A percentile compares a stretch with the other conserved stretches of the same genome.
Conservation (phyloP, 2,888 invertebrate genomes). For the Nomada fabriciana region DNA sequence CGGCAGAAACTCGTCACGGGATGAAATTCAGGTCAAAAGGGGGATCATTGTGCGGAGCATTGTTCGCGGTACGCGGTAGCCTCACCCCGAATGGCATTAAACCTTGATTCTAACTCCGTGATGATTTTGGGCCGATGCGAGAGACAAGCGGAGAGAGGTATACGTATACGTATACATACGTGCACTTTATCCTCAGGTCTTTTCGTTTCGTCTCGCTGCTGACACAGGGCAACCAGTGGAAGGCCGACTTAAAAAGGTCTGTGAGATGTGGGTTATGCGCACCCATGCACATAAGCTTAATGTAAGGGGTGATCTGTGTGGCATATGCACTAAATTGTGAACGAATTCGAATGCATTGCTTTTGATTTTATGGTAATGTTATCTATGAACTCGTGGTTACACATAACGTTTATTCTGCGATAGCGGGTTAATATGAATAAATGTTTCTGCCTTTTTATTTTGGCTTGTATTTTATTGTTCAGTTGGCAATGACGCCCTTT, state of each 20-base stretch:
- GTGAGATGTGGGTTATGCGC: conserved; percentile 70
- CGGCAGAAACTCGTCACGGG: conserved; percentile 67
- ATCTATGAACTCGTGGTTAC: too few species aligned
- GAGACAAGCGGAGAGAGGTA: neutral
- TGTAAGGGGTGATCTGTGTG: conserved; percentile 45
- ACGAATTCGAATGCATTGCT: too few species aligned
- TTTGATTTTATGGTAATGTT: too few species aligned
- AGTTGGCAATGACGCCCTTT: too few species aligned
- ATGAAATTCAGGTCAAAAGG: conserved; percentile 68
- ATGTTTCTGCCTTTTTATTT: too few species aligned
- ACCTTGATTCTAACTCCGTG: conserved; percentile 77
- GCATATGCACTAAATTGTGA: neutral
- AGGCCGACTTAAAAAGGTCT: conserved; percentile 66
- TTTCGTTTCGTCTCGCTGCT: conserved; percentile 17
- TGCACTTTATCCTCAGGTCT: conserved; percentile 16
- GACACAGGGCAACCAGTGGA: conserved; percentile 46
- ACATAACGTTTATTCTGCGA: too few species aligned
- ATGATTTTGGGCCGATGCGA: conserved; percentile 69
- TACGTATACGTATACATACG: neutral
- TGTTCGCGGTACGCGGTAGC: conserved; percentile 67
- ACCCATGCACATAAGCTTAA: conserved; percentile 21
- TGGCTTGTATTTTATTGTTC: too few species aligned
- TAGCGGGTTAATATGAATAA: too few species aligned
- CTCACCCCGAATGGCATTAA: conserved; percentile 69
- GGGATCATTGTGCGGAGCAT: conserved; percentile 68